Evolutionary conservation across 2,888 invertebrate genomes (phyloP).

Genomic region (Adelphocoris suturalis): DNA sequence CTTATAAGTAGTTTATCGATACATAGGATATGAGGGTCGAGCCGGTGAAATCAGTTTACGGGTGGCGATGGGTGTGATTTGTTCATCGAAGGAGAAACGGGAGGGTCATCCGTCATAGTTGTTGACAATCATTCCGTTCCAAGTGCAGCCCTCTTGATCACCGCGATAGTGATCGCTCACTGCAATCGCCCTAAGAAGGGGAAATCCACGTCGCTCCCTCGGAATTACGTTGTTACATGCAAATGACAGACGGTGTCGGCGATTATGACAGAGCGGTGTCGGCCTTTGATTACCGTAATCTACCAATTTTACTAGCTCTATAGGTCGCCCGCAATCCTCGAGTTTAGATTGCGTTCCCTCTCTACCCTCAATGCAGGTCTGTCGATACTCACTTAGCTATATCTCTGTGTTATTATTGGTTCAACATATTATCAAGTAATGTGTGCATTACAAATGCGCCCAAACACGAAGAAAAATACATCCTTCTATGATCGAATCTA

Average conservation of each 20-base stretch:
- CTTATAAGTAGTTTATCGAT: not conserved
- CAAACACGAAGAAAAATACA: no score
- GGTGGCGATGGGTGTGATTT: not conserved
- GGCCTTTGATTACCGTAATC: no score
- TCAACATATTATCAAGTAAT: no score
- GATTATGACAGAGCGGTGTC: not conserved
- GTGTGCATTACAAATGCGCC: no score
- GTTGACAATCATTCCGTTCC: not conserved
- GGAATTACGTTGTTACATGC: conserved; percentile 31
- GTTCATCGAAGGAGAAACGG: not conserved
- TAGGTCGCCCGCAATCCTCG: no score
- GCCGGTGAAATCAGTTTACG: not conserved
- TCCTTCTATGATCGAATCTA: no score
- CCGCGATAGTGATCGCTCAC: not conserved
- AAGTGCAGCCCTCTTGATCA: not conserved
- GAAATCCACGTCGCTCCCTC: not conserved
- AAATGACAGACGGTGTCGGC: not conserved
- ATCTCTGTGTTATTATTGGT: no score
- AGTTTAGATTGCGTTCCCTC: no score
- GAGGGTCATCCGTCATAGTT: not conserved
- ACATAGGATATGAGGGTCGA: not conserved
- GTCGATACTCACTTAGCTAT: no score
- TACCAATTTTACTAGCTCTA: no score
- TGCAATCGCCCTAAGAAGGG: not conserved
- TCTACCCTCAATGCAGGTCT: no score